Percentiles rank a stretch among this genome's conserved stretches.
Evolutionary conservation across 2,797 vertebrate species (phyloP).

Genomic region (Lagodon rhomboides): DNA sequence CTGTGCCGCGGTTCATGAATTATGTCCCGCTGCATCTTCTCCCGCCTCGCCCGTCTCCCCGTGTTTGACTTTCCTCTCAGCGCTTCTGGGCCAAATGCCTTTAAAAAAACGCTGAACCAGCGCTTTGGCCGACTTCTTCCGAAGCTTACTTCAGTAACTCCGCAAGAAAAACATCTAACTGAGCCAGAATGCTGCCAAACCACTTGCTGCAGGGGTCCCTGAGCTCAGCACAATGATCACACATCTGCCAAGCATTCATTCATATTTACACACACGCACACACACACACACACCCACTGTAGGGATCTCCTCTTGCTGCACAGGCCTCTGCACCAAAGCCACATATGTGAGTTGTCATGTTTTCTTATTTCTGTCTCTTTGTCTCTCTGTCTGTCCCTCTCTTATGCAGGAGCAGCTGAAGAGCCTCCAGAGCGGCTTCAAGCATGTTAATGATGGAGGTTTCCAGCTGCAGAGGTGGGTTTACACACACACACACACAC

Average conservation of each 20-base stretch:
- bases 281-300: background rate
- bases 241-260: conserved; percentile 40
- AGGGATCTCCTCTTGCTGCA: background rate
- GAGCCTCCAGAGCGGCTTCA: conserved; percentile 88
- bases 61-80: conserved; percentile 33
- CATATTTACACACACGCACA: conserved; percentile 20
- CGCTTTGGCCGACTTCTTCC: conserved; percentile 42
- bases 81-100: conserved; percentile 48
- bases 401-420: conserved; percentile 89
- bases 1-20: conserved; percentile 34
- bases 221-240: conserved; percentile 61
- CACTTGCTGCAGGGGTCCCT: conserved; percentile 58
- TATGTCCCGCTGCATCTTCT: conserved; percentile 43
- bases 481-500: conserved; percentile 18
- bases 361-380: conserved; percentile 34
- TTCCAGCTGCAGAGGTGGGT: conserved; percentile 90
- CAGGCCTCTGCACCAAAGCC: conserved; percentile 1
- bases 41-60: conserved; percentile 13
- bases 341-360: background rate
- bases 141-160: conserved; percentile 57
- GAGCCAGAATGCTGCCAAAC: conserved; percentile 55
- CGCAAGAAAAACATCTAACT: conserved; percentile 58
- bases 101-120: conserved; percentile 58
- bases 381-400: conserved; percentile 43
- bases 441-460: conserved; percentile 86